phyloP scores from a whole-genome alignment of 1,140 invertebrate genomes.

The Drosophila sturtevanti region DNA sequence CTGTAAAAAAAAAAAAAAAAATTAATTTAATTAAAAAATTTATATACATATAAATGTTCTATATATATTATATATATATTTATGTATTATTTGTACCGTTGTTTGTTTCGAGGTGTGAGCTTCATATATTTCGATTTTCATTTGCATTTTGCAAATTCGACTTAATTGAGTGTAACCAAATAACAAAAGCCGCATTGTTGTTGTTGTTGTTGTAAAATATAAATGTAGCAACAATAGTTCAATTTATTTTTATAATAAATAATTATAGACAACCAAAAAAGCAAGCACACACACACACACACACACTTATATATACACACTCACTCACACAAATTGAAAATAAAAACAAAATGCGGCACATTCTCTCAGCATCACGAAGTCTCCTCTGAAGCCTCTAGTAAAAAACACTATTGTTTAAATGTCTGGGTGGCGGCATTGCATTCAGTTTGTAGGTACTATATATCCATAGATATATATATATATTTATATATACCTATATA shows the following conservation, averaged over 20 bases:
- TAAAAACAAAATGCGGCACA: slow-evolving; percentile 40
- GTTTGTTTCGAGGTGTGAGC: slow-evolving; percentile 55
- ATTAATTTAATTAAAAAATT: slow-evolving; percentile 52
- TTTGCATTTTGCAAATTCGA: slow-evolving; percentile 77
- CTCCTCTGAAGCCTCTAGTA: slow-evolving; percentile 3
- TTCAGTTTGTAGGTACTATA: not conserved
- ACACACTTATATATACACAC: slow-evolving; percentile 27
- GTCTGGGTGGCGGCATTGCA: not conserved
- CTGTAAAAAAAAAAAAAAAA: slow-evolving; percentile 15
- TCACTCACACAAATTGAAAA: slow-evolving; percentile 12
- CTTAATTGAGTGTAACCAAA: slow-evolving; percentile 79
- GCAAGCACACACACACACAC: slow-evolving; percentile 42
- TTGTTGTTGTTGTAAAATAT: slow-evolving; percentile 58
- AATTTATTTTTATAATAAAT: slow-evolving; percentile 80
- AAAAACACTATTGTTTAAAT: slow-evolving; percentile 36
- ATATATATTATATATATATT: not conserved
- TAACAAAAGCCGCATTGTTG: slow-evolving; percentile 74
- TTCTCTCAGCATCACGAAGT: slow-evolving; percentile 70
- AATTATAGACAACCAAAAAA: slow-evolving; percentile 59
- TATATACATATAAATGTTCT: not conserved
- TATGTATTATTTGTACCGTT: slow-evolving; percentile 30
- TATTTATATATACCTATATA: not conserved
- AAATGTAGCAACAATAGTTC: slow-evolving; percentile 79
- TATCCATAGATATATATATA: not conserved
- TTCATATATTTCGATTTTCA: slow-evolving; percentile 37